Conservation (phyloP, 2,888 invertebrate genomes). For the Agonum fuliginosum region DNA sequence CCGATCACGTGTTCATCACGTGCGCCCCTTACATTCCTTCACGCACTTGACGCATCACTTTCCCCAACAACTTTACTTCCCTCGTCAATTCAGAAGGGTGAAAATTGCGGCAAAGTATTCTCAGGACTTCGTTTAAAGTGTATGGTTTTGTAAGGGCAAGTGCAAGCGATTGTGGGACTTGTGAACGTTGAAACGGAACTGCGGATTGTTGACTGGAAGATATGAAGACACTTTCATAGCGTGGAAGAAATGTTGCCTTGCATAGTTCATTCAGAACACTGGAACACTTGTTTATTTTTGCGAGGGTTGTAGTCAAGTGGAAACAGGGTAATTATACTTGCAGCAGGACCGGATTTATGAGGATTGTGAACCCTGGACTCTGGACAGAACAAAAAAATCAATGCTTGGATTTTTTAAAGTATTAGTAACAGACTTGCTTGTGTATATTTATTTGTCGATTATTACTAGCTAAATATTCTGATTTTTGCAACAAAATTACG, state of each 20-base stretch:
- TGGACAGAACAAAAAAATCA: too few relatives aligned
- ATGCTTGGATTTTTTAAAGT: too few relatives aligned
- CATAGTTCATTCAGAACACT: constrained; percentile 41
- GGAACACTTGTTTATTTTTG: constrained; percentile 39
- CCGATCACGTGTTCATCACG: background rate
- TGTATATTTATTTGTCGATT: too few relatives aligned
- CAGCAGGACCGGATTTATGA: background rate
- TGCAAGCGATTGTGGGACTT: constrained; percentile 39
- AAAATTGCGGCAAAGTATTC: background rate
- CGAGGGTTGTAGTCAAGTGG: background rate
- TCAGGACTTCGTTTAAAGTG: background rate
- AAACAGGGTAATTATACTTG: constrained; percentile 15
- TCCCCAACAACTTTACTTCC: constrained; percentile 47
- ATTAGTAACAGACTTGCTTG: too few relatives aligned
- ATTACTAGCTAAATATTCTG: too few relatives aligned
- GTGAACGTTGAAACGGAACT: constrained; percentile 38
- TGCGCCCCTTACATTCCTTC: background rate
- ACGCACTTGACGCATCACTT: constrained; percentile 46
- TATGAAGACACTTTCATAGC: constrained; percentile 59
- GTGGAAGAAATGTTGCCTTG: constrained; percentile 52
- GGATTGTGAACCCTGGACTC: background rate
- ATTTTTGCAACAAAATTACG: too few relatives aligned
- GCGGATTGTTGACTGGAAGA: constrained; percentile 58
- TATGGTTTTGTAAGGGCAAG: background rate
- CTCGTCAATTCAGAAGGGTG: constrained; percentile 15